Conservation (phyloP, 2,888 invertebrate species). For the Escarpia spicata region DNA sequence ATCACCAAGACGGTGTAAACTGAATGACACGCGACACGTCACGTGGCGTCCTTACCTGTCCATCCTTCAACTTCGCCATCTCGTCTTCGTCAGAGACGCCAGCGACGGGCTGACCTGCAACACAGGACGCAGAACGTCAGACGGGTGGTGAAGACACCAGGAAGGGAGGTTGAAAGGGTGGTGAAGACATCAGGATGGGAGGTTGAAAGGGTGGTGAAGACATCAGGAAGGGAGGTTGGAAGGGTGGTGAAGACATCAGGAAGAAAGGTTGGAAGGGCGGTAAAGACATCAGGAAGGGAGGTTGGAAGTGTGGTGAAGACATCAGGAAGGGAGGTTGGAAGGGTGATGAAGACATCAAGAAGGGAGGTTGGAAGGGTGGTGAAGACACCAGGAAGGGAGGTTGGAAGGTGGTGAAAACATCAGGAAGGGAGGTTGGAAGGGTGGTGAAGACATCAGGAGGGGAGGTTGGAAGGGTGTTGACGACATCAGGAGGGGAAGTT, state of each 20-base stretch:
- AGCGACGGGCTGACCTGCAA: neutral
- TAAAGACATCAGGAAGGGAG: no score
- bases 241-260: no score
- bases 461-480: neutral
- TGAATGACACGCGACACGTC: no score
- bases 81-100: slow-evolving; percentile 6
- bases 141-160: no score
- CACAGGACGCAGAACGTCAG: neutral
- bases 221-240: no score
- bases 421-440: neutral
- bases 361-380: neutral
- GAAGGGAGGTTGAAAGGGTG: no score
- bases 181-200: no score
- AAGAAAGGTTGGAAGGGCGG: no score
- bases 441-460: neutral
- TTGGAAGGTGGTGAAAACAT: neutral
- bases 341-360: neutral
- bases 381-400: neutral
- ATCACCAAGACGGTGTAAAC: no score
- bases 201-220: no score
- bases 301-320: neutral
- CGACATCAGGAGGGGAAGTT: neutral
- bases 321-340: neutral
- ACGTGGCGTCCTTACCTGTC: neutral
- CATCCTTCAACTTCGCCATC: slow-evolving; percentile 16